A percentile compares a stretch with the other conserved stretches of the same genome.
phyloP scores from a whole-genome alignment of 2,113 vertebrate species.

The Oncorhynchus tshawytscha region DNA sequence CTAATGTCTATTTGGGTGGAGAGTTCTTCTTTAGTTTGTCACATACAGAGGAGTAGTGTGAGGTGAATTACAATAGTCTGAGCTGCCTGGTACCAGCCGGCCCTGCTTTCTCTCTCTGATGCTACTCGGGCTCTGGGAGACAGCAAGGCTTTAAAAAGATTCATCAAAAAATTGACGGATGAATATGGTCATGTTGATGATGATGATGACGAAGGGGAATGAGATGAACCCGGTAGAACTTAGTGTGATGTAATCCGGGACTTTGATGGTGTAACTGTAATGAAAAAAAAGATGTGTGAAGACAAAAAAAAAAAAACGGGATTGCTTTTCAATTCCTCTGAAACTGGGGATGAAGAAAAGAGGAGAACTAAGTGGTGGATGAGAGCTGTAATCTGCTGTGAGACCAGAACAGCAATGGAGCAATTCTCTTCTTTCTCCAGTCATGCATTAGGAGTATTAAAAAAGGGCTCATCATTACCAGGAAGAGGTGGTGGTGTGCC shows the following conservation, averaged over 20 bases:
- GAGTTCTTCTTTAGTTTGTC: too few species aligned
- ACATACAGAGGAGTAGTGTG: background rate
- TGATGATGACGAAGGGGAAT: constrained; percentile 29
- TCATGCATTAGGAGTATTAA: background rate
- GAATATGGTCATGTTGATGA: constrained; percentile 33
- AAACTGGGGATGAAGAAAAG: constrained; percentile 13
- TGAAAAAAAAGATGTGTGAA: background rate
- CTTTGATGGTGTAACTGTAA: constrained; percentile 41
- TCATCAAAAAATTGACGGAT: constrained; percentile 64
- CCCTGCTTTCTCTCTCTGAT: constrained; percentile 24
- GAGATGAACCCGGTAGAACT: background rate
- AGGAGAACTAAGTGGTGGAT: background rate
- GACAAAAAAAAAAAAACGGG: background rate
- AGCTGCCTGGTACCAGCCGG: constrained; percentile 24
- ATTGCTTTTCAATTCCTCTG: constrained; percentile 24
- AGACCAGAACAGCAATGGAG: background rate
- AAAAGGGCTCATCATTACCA: background rate
- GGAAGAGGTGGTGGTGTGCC: background rate
- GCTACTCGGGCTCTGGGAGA: background rate
- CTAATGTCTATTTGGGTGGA: too few species aligned
- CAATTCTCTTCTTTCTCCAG: background rate
- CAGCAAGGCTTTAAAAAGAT: constrained; percentile 60
- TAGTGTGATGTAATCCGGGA: constrained; percentile 56
- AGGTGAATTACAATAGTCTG: background rate
- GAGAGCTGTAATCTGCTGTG: background rate